Conservation (phyloP, 2,797 vertebrate species). For the Centropyge bicolor region DNA sequence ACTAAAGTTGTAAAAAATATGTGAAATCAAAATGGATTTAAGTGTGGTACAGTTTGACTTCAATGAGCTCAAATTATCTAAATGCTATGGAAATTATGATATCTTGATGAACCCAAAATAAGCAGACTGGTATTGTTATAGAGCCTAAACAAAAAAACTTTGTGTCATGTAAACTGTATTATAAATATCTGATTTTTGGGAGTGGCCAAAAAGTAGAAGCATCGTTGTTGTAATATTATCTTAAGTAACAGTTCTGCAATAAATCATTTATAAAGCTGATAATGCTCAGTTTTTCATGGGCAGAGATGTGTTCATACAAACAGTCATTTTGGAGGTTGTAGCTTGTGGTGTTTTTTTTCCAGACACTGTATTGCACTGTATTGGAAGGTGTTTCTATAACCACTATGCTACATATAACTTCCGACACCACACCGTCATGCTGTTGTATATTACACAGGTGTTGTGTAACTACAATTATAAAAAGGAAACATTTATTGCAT, state of each 20-base stretch:
- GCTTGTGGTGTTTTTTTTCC: not conserved
- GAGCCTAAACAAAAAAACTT: not conserved
- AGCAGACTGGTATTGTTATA: not conserved
- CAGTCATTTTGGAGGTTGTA: not conserved
- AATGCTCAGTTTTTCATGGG: not conserved
- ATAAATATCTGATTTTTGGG: not conserved
- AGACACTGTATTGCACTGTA: not conserved
- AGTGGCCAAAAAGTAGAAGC: not conserved
- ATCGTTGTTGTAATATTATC: not conserved
- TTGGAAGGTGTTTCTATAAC: not conserved
- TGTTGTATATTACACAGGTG: not conserved
- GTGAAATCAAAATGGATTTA: not conserved
- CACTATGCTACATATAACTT: not conserved
- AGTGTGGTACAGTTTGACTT: not conserved
- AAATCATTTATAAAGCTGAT: not conserved
- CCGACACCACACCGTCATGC: too few species aligned
- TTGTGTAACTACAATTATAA: not conserved
- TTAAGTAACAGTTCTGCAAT: not conserved
- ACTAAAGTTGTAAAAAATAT: not conserved
- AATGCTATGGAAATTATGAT: not conserved
- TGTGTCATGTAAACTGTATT: not conserved
- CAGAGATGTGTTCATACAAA: not conserved
- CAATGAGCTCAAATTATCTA: not conserved
- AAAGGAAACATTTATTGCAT: too few species aligned
- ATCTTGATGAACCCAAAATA: not conserved